phyloP scores from a whole-genome alignment of 2,888 invertebrate genomes.

The Tenodera sinensis region DNA sequence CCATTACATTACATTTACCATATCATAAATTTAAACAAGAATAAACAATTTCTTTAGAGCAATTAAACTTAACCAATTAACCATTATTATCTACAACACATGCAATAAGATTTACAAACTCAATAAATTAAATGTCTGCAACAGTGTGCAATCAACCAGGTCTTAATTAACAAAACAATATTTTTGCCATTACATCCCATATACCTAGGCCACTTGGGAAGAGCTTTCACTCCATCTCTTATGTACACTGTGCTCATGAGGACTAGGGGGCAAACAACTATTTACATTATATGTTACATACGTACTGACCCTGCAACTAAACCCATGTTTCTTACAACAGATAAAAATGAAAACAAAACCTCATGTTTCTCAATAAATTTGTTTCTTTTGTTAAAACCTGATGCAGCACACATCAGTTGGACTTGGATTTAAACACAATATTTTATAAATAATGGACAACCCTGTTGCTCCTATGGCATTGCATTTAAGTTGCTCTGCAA shows the following conservation, averaged over 20 bases:
- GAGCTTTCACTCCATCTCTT: not conserved
- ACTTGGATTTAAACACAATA: too few relatives aligned
- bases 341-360: too few relatives aligned
- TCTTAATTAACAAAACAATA: not conserved
- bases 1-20: not conserved
- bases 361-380: too few relatives aligned
- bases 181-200: not conserved
- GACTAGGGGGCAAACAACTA: not conserved
- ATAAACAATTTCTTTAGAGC: not conserved
- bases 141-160: not conserved
- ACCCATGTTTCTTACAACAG: too few relatives aligned
- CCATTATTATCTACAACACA: not conserved
- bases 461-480: too few relatives aligned
- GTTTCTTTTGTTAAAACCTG: too few relatives aligned
- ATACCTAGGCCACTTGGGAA: constrained; percentile 21
- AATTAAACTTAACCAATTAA: not conserved
- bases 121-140: not conserved
- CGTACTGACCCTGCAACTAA: not conserved
- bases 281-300: constrained; percentile 9
- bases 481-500: too few relatives aligned
- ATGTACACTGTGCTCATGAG: constrained; percentile 14
- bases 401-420: too few relatives aligned
- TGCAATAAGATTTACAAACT: not conserved
- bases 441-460: too few relatives aligned
- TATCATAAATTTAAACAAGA: not conserved